Evolutionary conservation across 2,888 invertebrate genomes (phyloP).

Genomic region (Epinotia brunnichana): DNA sequence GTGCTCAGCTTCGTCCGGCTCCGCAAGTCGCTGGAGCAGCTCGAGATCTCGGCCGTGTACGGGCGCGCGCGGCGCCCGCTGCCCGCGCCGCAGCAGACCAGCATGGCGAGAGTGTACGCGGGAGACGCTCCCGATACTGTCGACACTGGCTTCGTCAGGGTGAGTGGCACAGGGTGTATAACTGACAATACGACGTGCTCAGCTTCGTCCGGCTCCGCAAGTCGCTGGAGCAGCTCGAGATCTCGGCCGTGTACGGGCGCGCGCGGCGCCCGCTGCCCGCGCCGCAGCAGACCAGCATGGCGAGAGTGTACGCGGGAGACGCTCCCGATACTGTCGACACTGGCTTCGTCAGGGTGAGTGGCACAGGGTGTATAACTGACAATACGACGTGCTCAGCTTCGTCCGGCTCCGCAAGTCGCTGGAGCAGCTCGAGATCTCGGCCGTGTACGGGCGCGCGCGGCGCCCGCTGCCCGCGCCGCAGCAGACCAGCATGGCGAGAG

Average conservation of each 20-base stretch:
- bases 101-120: slow-evolving; percentile 50
- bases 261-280: slow-evolving; percentile 48
- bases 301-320: slow-evolving; percentile 52
- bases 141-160: slow-evolving; percentile 53
- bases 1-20: slow-evolving; percentile 60
- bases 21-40: slow-evolving; percentile 57
- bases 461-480: slow-evolving; percentile 45
- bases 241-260: slow-evolving; percentile 63
- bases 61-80: slow-evolving; percentile 49
- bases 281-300: slow-evolving; percentile 46
- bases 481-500: slow-evolving; percentile 48
- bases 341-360: slow-evolving; percentile 55
- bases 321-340: slow-evolving; percentile 45
- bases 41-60: slow-evolving; percentile 69
- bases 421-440: slow-evolving; percentile 63
- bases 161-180: slow-evolving; percentile 45
- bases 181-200: no score
- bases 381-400: slow-evolving; percentile 49
- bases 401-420: slow-evolving; percentile 63
- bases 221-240: slow-evolving; percentile 58
- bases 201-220: slow-evolving; percentile 68
- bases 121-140: slow-evolving; percentile 48
- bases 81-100: slow-evolving; percentile 44
- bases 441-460: slow-evolving; percentile 57
- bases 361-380: no score